Conservation (phyloP, 1,140 invertebrate species). For the Drosophila tsacasi region DNA sequence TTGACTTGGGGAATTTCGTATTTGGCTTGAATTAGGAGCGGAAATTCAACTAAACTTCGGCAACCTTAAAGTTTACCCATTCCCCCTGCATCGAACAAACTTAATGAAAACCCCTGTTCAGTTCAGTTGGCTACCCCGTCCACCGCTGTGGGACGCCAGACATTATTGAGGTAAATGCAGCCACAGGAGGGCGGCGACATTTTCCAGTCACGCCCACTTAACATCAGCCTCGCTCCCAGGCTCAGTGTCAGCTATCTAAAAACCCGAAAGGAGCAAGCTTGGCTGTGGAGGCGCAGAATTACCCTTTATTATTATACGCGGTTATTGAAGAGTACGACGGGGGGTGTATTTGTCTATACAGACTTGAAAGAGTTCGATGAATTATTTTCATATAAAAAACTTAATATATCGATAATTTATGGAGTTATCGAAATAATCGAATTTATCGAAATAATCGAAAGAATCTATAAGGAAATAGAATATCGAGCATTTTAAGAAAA, state of each 20-base stretch:
- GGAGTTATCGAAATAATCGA: background rate
- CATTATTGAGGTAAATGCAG: constrained; percentile 44
- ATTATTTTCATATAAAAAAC: background rate
- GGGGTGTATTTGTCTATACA: background rate
- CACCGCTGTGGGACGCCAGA: constrained; percentile 29
- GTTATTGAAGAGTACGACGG: background rate
- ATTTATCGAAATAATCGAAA: background rate
- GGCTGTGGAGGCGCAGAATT: constrained; percentile 38
- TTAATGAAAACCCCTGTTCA: constrained; percentile 40
- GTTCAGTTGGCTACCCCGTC: background rate
- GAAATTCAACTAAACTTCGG: constrained; percentile 33
- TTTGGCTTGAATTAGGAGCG: constrained; percentile 40
- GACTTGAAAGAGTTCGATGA: background rate
- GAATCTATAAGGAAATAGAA: background rate
- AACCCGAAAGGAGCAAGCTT: constrained; percentile 1
- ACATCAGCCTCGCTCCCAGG: constrained; percentile 19
- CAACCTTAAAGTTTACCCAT: constrained; percentile 35
- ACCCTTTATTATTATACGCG: constrained; percentile 68
- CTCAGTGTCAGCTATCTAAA: constrained; percentile 41
- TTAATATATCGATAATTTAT: background rate
- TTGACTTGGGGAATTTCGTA: constrained; percentile 33
- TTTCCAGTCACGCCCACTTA: constrained; percentile 71
- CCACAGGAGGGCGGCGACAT: constrained; percentile 43
- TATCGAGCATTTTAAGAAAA: background rate
- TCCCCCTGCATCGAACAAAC: constrained; percentile 11